Base-by-base conservation (phyloP, 1,140 invertebrate species). In the Drosophila eugracilis region DNA sequence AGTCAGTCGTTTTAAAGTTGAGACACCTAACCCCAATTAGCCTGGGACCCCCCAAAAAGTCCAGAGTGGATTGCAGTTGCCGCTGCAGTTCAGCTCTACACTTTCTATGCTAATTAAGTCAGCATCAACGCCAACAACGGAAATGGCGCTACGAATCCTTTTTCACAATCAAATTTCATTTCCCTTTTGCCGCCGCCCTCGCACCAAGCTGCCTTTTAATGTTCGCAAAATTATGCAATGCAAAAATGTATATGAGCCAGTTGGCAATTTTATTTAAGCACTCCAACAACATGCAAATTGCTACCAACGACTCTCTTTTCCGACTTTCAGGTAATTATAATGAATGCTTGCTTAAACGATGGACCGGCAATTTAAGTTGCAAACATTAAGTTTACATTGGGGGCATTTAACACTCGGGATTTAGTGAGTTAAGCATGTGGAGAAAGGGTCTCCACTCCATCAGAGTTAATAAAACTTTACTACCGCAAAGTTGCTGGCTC, bases 161-260 rank as follows among this genome's bases (percentile, higher is more conserved):
- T 78, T 76, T 65, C 70, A 65, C 77, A 77, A 85, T 85, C 80
- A 85, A 85, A 81, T 85, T 85, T 85, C 62, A 84, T 83, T 67
- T 80, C 74, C 77, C 55, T 42, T 53, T 57, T 22, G 37, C 32
- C 26, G 37, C 32, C 41, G 21, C 28, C 42, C 28, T 14, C 24
- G 0, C 9, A 45, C 9, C 7, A 34, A 21, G 22, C 42, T 71
- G 53, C 72, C 48, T 86, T 85, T 86, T 69, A 86, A 80, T 76
- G 55, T 37, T 62, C 59, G 67, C 44, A 50, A 66, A 88, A 88
- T 86, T 88, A 86, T 86, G 83, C 77, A 88, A 78, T 86, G 77
- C 65, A 86, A 74, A 58, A 86, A 77, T 77, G 15, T 42, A 67
- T 53, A 85, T 86, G 74, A 73, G 45, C 66, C 22, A 41, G 59